These are phyloP conservation scores for Arvicola amphibius DNA, from an alignment of 2,797 vertebrate genomes.

Conservation along the genomic window DNA sequence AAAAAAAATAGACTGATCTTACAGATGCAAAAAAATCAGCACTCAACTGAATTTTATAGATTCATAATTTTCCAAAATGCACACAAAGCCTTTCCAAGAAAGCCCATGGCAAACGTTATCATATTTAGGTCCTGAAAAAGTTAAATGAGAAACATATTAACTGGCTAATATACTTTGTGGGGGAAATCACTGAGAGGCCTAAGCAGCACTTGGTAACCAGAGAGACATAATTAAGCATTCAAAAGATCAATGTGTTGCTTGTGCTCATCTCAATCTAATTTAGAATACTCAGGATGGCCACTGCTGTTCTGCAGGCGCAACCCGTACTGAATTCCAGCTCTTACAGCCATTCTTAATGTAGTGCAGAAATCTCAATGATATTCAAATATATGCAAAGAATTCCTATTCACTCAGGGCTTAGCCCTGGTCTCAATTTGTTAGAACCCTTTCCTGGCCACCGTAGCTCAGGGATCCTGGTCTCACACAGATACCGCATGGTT, in stretches of 20 bases:
- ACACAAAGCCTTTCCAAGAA: conserved; percentile 42
- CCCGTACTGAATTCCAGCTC: neutral
- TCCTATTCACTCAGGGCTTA: neutral
- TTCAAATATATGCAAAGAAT: neutral
- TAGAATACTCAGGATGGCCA: neutral
- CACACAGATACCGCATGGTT: rapidly evolving
- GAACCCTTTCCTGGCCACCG: neutral
- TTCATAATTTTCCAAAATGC: conserved; percentile 49
- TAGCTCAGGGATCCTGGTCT: neutral
- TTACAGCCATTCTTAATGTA: neutral
- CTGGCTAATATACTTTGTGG: neutral
- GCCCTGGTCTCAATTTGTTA: neutral
- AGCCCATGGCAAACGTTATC: conserved; percentile 10
- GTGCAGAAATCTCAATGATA: conserved; percentile 22
- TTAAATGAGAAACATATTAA: conserved; percentile 35
- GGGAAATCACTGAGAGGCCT: conserved; percentile 6
- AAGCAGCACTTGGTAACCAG: neutral
- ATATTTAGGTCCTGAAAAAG: conserved; percentile 11
- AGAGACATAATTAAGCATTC: conserved; percentile 12
- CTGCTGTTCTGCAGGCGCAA: neutral
- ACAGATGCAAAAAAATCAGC: conserved; percentile 37
- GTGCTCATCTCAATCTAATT: neutral
- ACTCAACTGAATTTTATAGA: conserved; percentile 30
- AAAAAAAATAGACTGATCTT: conserved; percentile 49
- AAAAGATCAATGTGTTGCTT: neutral